These are phyloP conservation scores for Pachyuromys duprasi DNA, from an alignment of 2,797 vertebrate species.

Conservation along the genomic window DNA sequence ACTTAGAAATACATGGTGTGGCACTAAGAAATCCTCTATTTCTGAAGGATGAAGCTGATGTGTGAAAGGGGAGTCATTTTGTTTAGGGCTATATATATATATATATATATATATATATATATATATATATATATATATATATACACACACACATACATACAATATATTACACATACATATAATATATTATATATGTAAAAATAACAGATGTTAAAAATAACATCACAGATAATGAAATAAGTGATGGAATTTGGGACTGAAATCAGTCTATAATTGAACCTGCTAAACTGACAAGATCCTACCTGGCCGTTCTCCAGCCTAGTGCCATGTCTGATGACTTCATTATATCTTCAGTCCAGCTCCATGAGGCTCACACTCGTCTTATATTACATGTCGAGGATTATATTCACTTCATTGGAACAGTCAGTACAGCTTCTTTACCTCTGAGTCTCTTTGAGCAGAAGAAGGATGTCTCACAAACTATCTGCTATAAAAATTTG, in stretches of 20 bases:
- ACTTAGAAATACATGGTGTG: background rate
- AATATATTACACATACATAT: too few relatives aligned
- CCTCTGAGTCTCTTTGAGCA: slow-evolving; percentile 3
- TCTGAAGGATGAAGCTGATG: background rate
- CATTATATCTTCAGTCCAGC: background rate
- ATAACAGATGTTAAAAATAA: slow-evolving; percentile 39
- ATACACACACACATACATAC: background rate
- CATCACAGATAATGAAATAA: background rate
- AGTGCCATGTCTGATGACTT: background rate
- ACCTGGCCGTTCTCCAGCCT: background rate
- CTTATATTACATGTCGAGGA: background rate
- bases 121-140: background rate
- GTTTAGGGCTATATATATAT: too few relatives aligned
- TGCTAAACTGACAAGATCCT: background rate
- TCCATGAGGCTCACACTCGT: background rate
- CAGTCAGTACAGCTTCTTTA: slow-evolving; percentile 22
- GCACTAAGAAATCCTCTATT: background rate
- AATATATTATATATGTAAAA: too few relatives aligned
- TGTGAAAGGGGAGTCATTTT: too few relatives aligned
- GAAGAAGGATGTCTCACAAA: slow-evolving; percentile 63
- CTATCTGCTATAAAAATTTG: slow-evolving; percentile 33
- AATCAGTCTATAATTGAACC: background rate
- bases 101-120: too few relatives aligned
- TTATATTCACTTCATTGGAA: slow-evolving; percentile 47
- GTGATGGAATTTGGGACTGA: background rate